These are phyloP conservation scores for Cichlasoma orientale DNA, from an alignment of 2,797 vertebrate species.

Conservation along the genomic window DNA sequence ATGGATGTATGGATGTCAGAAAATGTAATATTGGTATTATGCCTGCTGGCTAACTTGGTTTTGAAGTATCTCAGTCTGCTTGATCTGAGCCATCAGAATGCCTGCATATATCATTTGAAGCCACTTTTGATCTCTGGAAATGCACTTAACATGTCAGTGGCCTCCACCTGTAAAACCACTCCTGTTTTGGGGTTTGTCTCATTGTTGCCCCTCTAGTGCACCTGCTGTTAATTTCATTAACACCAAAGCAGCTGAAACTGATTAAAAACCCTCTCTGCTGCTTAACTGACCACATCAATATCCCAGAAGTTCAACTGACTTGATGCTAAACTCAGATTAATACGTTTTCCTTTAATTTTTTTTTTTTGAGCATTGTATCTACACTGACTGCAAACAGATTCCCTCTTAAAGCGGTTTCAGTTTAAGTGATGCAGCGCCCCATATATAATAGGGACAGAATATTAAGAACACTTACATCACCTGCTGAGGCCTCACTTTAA, in stretches of 20 bases:
- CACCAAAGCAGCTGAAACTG: too few relatives aligned
- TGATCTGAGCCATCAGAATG: background rate
- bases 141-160: too few relatives aligned
- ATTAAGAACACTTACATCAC: background rate
- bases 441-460: background rate
- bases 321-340: too few relatives aligned
- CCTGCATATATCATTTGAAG: background rate
- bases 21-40: background rate
- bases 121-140: background rate
- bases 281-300: too few relatives aligned
- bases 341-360: too few relatives aligned
- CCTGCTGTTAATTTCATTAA: too few relatives aligned
- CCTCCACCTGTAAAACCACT: too few relatives aligned
- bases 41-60: background rate
- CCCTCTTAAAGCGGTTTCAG: background rate
- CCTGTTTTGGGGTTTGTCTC: too few relatives aligned
- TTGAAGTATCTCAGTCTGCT: background rate
- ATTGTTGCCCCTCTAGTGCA: too few relatives aligned
- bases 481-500: too few relatives aligned
- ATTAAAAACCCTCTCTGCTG: too few relatives aligned
- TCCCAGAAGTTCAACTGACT: too few relatives aligned
- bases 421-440: accelerated
- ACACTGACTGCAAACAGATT: background rate
- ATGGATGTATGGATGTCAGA: background rate
- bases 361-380: background rate